Percentiles rank a stretch among this genome's conserved stretches.
phyloP scores from a whole-genome alignment of 2,888 invertebrate genomes.

The Horisme vitalbata region DNA sequence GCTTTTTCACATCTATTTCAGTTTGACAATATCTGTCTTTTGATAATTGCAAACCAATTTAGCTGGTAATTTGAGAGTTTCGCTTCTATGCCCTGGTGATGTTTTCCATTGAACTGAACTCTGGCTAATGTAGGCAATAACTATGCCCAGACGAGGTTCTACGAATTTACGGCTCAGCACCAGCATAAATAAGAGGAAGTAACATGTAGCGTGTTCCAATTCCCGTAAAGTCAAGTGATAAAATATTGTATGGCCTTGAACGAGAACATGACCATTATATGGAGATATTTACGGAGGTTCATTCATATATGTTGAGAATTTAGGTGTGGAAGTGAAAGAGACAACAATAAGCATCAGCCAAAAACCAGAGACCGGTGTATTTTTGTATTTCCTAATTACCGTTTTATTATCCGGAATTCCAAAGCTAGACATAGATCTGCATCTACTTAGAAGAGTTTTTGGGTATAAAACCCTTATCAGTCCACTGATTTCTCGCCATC shows the following conservation, averaged over 20 bases:
- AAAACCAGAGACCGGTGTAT: too few species aligned
- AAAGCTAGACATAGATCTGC: too few species aligned
- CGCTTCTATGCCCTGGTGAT: constrained; percentile 4
- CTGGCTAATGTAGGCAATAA: constrained; percentile 20
- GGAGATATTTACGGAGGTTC: not conserved
- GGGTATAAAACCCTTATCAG: too few species aligned
- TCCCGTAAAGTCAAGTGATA: constrained; percentile 1
- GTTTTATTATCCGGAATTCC: too few species aligned
- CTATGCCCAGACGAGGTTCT: constrained; percentile 19
- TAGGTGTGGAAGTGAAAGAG: too few species aligned
- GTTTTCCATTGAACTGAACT: constrained; percentile 3
- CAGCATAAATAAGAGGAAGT: constrained; percentile 8
- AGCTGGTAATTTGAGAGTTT: not conserved
- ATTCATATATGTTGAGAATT: not conserved
- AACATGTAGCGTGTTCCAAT: not conserved
- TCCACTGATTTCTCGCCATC: too few species aligned
- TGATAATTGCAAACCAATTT: too few species aligned
- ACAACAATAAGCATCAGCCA: too few species aligned
- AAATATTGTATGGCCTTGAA: constrained; percentile 2
- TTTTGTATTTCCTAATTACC: too few species aligned
- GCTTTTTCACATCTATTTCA: too few species aligned
- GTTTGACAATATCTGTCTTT: too few species aligned
- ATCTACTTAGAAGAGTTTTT: too few species aligned
- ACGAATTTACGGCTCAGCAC: constrained; percentile 15
- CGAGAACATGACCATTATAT: not conserved